These are phyloP conservation scores for Tridacna gigas DNA, from an alignment of 2,888 invertebrate genomes.

Conservation along the genomic window DNA sequence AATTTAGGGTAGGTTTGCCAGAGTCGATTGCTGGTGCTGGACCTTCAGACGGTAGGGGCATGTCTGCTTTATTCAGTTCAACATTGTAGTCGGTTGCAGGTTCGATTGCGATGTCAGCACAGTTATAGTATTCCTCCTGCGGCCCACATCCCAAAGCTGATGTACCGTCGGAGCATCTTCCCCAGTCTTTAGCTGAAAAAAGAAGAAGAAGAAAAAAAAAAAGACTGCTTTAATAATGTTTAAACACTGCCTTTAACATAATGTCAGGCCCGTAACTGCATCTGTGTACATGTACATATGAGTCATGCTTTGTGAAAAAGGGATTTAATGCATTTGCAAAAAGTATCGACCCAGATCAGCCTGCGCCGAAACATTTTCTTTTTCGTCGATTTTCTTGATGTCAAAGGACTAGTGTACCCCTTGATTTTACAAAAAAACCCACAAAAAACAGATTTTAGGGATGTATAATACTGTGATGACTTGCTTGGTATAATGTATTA, in stretches of 20 bases:
- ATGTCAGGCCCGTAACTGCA: too few relatives aligned
- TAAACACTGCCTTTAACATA: neutral
- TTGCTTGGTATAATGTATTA: too few relatives aligned
- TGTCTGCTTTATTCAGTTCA: neutral
- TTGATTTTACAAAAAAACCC: too few relatives aligned
- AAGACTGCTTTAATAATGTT: neutral
- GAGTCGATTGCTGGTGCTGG: constrained; percentile 5
- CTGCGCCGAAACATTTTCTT: too few relatives aligned
- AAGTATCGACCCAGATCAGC: too few relatives aligned
- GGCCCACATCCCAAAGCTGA: constrained; percentile 56
- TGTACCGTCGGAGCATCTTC: constrained; percentile 47
- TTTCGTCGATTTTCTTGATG: too few relatives aligned
- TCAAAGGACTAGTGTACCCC: too few relatives aligned
- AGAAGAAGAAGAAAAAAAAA: neutral
- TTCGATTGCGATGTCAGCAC: constrained; percentile 60
- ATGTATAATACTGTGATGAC: too few relatives aligned
- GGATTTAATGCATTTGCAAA: too few relatives aligned
- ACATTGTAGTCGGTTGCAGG: constrained; percentile 17
- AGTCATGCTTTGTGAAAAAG: too few relatives aligned
- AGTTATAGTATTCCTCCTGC: constrained; percentile 60
- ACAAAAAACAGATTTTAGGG: too few relatives aligned
- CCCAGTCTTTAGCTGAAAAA: constrained; percentile 63
- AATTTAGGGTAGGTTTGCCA: constrained; percentile 8
- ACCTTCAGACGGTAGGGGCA: constrained; percentile 26
- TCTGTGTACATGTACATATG: too few relatives aligned